These are phyloP conservation scores for Donacobius atricapilla DNA, from an alignment of 2,113 vertebrate genomes.

Conservation along the genomic window DNA sequence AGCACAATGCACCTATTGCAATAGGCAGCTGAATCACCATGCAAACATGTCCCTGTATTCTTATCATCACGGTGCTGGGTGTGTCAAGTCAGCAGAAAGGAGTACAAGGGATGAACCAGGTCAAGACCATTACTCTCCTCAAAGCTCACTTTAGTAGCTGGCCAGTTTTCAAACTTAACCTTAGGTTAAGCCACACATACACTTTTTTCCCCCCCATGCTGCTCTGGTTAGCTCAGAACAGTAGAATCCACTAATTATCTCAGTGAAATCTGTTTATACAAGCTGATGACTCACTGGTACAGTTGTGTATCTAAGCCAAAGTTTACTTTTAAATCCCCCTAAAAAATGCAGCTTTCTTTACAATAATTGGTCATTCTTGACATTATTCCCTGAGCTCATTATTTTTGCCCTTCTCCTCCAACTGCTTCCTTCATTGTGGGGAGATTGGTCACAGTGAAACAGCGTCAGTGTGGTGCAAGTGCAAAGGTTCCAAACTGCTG, in stretches of 20 bases:
- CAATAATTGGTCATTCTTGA: background rate
- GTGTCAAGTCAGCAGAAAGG: background rate
- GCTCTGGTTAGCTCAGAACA: background rate
- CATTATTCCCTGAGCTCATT: background rate
- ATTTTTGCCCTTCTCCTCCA: background rate
- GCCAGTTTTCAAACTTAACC: background rate
- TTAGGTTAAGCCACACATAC: background rate
- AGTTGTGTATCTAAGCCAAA: background rate
- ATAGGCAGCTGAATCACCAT: background rate
- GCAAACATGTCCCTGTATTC: background rate
- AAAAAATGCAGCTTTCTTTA: background rate
- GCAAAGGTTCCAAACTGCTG: background rate
- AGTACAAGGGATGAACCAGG: background rate
- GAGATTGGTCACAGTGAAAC: background rate
- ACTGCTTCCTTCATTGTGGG: background rate
- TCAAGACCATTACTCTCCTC: background rate
- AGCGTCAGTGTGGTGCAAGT: background rate
- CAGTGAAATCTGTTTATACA: background rate
- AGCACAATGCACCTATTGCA: background rate
- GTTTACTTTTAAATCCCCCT: background rate
- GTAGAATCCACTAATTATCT: background rate
- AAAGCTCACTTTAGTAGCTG: background rate
- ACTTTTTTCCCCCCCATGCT: background rate
- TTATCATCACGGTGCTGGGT: background rate
- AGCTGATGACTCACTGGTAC: background rate